A percentile compares a stretch with the other conserved stretches of the same genome.
Evolutionary conservation across 2,797 vertebrate genomes (phyloP).

Genomic region (Cyprinella venusta): DNA sequence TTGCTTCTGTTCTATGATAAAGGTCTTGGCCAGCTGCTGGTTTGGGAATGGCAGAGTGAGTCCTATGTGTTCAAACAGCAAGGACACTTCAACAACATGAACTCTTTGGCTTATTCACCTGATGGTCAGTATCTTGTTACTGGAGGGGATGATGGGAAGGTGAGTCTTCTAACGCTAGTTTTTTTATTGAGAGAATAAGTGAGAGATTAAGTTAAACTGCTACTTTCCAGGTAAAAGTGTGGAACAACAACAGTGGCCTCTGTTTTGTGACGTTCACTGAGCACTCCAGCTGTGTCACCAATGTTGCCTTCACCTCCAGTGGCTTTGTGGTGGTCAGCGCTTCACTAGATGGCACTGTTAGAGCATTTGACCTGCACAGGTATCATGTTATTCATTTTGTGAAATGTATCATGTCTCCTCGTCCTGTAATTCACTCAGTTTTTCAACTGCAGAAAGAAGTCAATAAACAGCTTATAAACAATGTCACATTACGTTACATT

Average conservation of each 20-base stretch:
- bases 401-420: not conserved
- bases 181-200: not conserved
- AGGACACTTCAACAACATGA: slow-evolving; percentile 98
- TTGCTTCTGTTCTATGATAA: slow-evolving; percentile 15
- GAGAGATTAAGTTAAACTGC: not conserved
- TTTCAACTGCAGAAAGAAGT: not conserved
- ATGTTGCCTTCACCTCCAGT: slow-evolving; percentile 86
- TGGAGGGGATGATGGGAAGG: slow-evolving; percentile 94
- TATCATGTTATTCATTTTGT: slow-evolving; percentile 57
- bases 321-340: slow-evolving; percentile 92
- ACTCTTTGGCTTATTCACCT: slow-evolving; percentile 89
- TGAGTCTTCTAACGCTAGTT: slow-evolving; percentile 62
- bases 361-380: slow-evolving; percentile 96
- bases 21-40: slow-evolving; percentile 95
- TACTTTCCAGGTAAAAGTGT: slow-evolving; percentile 89
- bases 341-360: slow-evolving; percentile 92
- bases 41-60: slow-evolving; percentile 99
- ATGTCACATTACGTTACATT: not conserved
- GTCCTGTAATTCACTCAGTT: not conserved
- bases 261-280: slow-evolving; percentile 97
- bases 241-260: slow-evolving; percentile 92
- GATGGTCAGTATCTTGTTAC: slow-evolving; percentile 93
- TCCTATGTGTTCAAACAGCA: slow-evolving; percentile 97
- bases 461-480: not conserved
- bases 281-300: slow-evolving; percentile 88